Evolutionary conservation across 2,113 vertebrate species (phyloP).

Genomic region (Rafetus swinhoei): DNA sequence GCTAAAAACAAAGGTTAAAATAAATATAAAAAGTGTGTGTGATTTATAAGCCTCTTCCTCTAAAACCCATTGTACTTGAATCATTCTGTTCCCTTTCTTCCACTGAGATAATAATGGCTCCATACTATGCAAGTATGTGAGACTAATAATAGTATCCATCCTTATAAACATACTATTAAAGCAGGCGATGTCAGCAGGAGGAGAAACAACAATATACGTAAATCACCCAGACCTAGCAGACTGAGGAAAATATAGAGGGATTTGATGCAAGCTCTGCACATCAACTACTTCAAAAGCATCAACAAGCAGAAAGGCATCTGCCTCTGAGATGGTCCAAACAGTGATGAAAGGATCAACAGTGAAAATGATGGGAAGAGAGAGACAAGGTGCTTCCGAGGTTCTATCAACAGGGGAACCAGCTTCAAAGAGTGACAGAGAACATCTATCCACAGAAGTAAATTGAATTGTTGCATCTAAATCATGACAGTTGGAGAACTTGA

Average conservation of each 20-base stretch:
- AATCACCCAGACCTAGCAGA: conserved; percentile 62
- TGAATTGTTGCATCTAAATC: conserved; percentile 49
- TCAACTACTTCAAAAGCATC: conserved; percentile 3
- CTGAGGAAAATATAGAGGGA: conserved; percentile 19
- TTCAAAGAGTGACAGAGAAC: conserved; percentile 20
- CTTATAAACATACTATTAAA: conserved; percentile 61
- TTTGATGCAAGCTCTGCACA: neutral
- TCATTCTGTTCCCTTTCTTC: conserved; percentile 52
- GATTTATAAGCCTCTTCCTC: conserved; percentile 23
- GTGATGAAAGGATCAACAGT: conserved; percentile 1
- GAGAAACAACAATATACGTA: conserved; percentile 48
- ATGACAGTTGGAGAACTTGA: conserved; percentile 45
- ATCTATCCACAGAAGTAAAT: conserved; percentile 32
- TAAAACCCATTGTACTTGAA: conserved; percentile 56
- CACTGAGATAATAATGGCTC: conserved; percentile 49
- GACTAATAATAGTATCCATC: conserved; percentile 65
- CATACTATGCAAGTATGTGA: conserved; percentile 51
- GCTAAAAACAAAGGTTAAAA: conserved; percentile 37
- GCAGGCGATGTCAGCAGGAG: conserved; percentile 63
- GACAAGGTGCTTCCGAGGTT: conserved; percentile 39
- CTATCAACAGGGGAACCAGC: conserved; percentile 1
- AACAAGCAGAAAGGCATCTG: conserved; percentile 7
- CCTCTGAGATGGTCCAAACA: neutral
- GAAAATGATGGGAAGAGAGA: neutral
- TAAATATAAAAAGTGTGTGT: conserved; percentile 20